Evolutionary conservation across 2,888 invertebrate genomes (phyloP).

Genomic region (Candidula unifasciata): DNA sequence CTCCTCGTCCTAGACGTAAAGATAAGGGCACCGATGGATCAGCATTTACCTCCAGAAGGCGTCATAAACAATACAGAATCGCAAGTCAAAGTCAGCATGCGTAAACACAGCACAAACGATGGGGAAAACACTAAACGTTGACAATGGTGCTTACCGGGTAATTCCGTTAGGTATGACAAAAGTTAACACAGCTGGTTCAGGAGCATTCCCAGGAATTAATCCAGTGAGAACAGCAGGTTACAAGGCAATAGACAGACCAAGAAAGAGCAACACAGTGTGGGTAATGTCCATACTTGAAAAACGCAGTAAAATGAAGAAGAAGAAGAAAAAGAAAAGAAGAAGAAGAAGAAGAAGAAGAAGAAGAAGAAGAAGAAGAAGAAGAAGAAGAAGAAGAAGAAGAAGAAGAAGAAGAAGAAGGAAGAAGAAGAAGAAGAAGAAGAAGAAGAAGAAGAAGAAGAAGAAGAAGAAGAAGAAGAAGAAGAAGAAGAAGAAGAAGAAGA

Average conservation of each 20-base stretch:
- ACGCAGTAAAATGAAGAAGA: neutral
- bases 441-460: neutral
- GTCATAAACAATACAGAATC: too few species aligned
- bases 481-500: slow-evolving; percentile 47
- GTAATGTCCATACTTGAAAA: slow-evolving; percentile 5
- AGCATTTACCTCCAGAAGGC: too few species aligned
- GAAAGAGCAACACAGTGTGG: slow-evolving; percentile 5
- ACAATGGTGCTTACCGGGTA: too few species aligned
- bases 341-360: neutral
- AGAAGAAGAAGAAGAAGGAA: neutral
- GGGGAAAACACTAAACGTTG: too few species aligned
- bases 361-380: slow-evolving; percentile 15
- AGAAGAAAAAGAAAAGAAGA: neutral
- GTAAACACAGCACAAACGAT: too few species aligned
- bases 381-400: slow-evolving; percentile 1
- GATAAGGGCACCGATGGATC: too few species aligned
- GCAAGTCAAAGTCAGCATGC: too few species aligned
- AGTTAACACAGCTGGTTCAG: neutral
- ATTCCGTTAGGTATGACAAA: too few species aligned
- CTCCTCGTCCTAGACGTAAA: too few species aligned
- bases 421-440: neutral
- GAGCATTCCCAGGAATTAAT: neutral
- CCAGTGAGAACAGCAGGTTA: neutral
- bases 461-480: slow-evolving; percentile 36
- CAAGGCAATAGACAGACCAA: too few species aligned